Evolutionary conservation across 1,140 invertebrate species (phyloP).

Genomic region (Dendrolimus kikuchii): DNA sequence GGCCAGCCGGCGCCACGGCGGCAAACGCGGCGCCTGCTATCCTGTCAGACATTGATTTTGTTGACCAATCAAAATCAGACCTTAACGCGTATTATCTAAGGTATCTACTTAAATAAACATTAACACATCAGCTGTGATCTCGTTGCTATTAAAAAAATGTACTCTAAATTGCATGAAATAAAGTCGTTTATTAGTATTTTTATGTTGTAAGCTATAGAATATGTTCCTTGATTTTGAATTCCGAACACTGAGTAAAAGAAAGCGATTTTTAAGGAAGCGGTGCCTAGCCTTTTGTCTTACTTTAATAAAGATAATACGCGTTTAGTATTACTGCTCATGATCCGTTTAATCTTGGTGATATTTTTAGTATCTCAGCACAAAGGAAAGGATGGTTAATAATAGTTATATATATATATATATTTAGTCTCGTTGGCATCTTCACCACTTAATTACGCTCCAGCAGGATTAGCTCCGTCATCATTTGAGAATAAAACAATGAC

Average conservation of each 20-base stretch:
- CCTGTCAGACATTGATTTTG: conserved; percentile 38
- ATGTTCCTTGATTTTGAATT: conserved; percentile 63
- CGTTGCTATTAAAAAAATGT: conserved; percentile 13
- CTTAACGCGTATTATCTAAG: conserved; percentile 11
- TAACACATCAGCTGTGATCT: conserved; percentile 40
- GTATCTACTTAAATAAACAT: conserved; percentile 11
- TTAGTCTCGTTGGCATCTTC: too few species aligned
- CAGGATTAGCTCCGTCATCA: too few species aligned
- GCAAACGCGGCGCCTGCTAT: conserved; percentile 61
- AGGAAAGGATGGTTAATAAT: too few species aligned
- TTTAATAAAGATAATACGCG: conserved; percentile 42
- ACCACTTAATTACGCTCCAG: too few species aligned
- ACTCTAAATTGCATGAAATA: conserved; percentile 18
- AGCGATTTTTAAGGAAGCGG: conserved; percentile 57
- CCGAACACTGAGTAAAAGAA: conserved; percentile 58
- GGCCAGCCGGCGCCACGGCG: conserved; percentile 63
- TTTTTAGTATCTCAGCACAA: background rate
- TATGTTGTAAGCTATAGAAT: conserved; percentile 29
- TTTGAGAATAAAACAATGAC: too few species aligned
- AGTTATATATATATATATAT: too few species aligned
- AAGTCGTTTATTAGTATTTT: conserved; percentile 15
- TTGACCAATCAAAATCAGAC: conserved; percentile 19
- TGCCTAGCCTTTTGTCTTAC: conserved; percentile 25
- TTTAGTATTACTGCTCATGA: conserved; percentile 5
- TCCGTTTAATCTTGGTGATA: background rate